These are phyloP conservation scores for Oopsacas minuta DNA, from an alignment of 37 sponge, comb jelly and placozoan genomes.

Conservation along the genomic window DNA sequence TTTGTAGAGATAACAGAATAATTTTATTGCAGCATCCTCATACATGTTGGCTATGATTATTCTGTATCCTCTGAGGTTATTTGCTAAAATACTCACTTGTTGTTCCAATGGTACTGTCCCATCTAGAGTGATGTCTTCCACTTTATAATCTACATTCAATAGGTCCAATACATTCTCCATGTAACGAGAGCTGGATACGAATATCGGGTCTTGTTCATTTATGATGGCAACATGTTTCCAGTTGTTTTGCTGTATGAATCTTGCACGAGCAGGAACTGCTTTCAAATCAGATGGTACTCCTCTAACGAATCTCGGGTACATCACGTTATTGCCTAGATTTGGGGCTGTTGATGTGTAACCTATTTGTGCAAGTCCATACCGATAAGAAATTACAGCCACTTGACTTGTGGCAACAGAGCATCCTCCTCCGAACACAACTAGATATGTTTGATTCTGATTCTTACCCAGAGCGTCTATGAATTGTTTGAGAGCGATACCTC, in stretches of 20 bases:
- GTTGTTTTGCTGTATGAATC: background rate
- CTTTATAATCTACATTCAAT: background rate
- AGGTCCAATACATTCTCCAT: background rate
- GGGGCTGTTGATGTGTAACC: background rate
- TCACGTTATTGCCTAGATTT: background rate
- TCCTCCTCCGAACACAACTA: background rate
- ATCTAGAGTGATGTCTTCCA: background rate
- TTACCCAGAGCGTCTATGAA: background rate
- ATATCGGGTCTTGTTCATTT: background rate
- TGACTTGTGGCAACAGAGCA: background rate
- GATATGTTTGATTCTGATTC: background rate
- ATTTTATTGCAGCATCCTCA: background rate
- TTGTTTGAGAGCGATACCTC: background rate
- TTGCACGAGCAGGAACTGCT: background rate
- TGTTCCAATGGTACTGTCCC: background rate
- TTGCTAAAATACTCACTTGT: background rate
- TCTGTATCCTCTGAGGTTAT: background rate
- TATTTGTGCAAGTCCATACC: background rate
- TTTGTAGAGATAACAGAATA: background rate
- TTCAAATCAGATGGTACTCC: background rate
- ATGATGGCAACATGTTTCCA: slow-evolving; percentile 4
- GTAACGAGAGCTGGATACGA: background rate
- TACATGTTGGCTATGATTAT: slow-evolving; percentile 11
- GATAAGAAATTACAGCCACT: background rate
- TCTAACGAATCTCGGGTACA: background rate